phyloP scores from a whole-genome alignment of 2,113 vertebrate genomes.

The Lathamus discolor region DNA sequence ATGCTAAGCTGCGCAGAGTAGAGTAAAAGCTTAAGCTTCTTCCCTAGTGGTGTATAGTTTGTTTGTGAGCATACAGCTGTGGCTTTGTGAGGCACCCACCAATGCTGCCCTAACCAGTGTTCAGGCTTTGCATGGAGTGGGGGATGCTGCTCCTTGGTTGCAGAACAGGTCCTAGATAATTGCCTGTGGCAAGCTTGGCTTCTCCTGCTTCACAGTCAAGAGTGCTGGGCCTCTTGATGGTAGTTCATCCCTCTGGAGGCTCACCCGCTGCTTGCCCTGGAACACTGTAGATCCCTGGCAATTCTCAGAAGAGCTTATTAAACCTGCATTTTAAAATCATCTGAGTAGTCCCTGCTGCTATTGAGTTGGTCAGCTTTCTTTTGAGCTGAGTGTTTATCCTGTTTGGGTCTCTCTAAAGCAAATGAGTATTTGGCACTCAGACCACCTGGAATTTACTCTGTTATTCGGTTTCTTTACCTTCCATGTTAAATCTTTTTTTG shows the following conservation, averaged over 20 bases:
- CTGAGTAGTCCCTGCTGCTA: neutral
- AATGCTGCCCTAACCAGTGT: accelerated
- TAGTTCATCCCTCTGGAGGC: neutral
- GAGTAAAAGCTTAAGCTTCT: neutral
- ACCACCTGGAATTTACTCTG: neutral
- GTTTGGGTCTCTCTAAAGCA: neutral
- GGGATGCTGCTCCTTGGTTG: accelerated
- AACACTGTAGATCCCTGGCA: neutral
- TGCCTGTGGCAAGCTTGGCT: neutral
- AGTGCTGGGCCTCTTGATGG: neutral
- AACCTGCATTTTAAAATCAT: neutral
- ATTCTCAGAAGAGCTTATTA: neutral
- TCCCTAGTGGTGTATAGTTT: accelerated
- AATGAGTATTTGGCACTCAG: neutral
- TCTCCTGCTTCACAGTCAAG: neutral
- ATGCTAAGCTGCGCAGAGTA: neutral
- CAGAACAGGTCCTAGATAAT: neutral
- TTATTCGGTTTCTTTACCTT: neutral
- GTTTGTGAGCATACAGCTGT: neutral
- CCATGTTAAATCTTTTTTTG: neutral
- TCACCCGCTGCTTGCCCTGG: neutral
- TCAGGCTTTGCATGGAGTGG: accelerated
- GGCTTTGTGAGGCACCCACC: accelerated
- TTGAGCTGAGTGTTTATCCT: neutral
- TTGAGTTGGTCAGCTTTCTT: neutral